Conservation (phyloP, 2,888 invertebrate genomes). For the Orthosia gracilis region DNA sequence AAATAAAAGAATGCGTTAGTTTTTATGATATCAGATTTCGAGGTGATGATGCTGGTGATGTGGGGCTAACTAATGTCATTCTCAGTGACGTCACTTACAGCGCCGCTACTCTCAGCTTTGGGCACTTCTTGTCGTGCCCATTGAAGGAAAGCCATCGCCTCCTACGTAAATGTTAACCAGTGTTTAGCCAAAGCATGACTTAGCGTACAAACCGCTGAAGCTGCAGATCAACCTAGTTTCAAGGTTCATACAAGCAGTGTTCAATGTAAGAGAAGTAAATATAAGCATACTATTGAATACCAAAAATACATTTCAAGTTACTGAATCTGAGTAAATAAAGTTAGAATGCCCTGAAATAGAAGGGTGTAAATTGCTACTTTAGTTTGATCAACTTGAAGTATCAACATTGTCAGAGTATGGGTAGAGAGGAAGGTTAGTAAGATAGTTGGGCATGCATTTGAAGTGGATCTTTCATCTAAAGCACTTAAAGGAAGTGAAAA, state of each 20-base stretch:
- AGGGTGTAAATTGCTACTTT: constrained; percentile 35
- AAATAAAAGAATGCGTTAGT: constrained; percentile 89
- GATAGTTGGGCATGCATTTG: constrained; percentile 34
- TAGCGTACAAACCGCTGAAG: constrained; percentile 57
- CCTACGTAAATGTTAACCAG: constrained; percentile 85
- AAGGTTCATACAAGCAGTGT: constrained; percentile 58
- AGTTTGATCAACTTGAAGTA: constrained; percentile 35
- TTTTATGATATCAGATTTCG: constrained; percentile 84
- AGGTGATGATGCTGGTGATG: constrained; percentile 71
- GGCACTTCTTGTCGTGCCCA: constrained; percentile 86
- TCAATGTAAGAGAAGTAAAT: constrained; percentile 49
- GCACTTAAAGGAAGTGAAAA: constrained; percentile 11
- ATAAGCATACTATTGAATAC: constrained; percentile 53
- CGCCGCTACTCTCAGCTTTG: constrained; percentile 86
- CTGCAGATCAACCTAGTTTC: constrained; percentile 49
- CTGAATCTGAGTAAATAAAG: constrained; percentile 32
- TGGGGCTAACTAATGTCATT: constrained; percentile 79
- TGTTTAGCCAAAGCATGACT: constrained; percentile 84
- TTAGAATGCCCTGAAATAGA: constrained; percentile 39
- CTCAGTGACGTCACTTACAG: constrained; percentile 88
- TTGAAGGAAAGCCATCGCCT: constrained; percentile 88
- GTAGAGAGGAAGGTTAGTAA: constrained; percentile 31
- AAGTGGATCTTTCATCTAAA: not conserved
- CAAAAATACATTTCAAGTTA: constrained; percentile 33
- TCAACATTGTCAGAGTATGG: constrained; percentile 33